Evolutionary conservation across 2,113 vertebrate species (phyloP).

Genomic region (Triplophysa siluroides): DNA sequence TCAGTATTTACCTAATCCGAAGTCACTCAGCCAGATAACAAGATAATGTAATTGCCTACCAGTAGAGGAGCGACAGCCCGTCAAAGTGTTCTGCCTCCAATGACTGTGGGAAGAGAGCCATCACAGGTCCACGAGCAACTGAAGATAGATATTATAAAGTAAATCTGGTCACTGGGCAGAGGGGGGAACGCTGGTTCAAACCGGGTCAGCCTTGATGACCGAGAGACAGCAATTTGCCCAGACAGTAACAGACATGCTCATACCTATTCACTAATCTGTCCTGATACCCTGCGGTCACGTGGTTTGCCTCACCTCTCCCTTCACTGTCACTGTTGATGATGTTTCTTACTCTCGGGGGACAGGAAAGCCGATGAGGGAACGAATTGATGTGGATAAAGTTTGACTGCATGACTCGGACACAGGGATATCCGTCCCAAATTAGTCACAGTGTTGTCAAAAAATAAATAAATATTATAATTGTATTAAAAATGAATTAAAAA

Average conservation of each 20-base stretch:
- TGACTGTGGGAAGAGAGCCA: conserved; percentile 76
- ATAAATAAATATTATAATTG: too few species aligned
- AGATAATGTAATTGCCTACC: conserved; percentile 66
- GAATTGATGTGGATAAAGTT: neutral
- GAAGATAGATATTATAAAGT: conserved; percentile 52
- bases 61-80: conserved; percentile 83
- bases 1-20: conserved; percentile 30
- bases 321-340: conserved; percentile 43
- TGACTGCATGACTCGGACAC: neutral
- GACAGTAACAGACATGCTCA: conserved; percentile 68
- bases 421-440: neutral
- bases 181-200: conserved; percentile 55
- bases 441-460: neutral
- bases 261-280: conserved; percentile 80
- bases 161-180: conserved; percentile 46
- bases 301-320: conserved; percentile 66
- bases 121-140: conserved; percentile 58
- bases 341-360: conserved; percentile 33
- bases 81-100: conserved; percentile 77
- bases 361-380: conserved; percentile 1
- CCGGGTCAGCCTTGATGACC: conserved; percentile 64
- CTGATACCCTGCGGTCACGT: conserved; percentile 74
- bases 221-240: conserved; percentile 63
- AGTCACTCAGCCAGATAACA: conserved; percentile 8
- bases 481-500: too few species aligned